Percentiles rank a stretch among this genome's conserved stretches.
Conservation (phyloP, 2,797 vertebrate genomes). For the Crenichthys baileyi region DNA sequence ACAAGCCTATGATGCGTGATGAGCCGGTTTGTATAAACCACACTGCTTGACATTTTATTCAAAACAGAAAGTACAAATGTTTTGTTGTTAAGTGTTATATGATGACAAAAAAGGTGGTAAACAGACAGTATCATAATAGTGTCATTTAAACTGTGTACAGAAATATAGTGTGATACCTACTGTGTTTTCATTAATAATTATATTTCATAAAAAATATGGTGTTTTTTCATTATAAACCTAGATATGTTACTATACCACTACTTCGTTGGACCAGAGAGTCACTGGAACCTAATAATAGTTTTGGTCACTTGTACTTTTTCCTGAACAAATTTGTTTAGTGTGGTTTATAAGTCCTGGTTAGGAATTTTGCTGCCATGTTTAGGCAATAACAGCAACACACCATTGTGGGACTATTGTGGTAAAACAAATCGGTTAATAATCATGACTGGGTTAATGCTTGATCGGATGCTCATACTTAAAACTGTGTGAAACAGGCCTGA, state of each 20-base stretch:
- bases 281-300: neutral
- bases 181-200: neutral
- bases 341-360: neutral
- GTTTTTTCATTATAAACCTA: neutral
- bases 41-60: constrained; percentile 27
- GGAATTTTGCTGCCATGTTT: neutral
- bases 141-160: neutral
- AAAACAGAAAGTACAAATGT: constrained; percentile 13
- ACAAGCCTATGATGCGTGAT: constrained; percentile 42
- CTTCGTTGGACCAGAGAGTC: neutral
- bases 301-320: neutral
- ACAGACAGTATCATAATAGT: neutral
- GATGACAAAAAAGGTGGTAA: neutral
- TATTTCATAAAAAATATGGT: neutral
- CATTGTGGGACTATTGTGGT: neutral
- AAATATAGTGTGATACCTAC: neutral
- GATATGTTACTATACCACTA: neutral
- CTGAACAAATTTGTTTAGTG: neutral
- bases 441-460: neutral
- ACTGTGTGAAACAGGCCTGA: neutral
- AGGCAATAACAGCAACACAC: neutral
- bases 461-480: neutral
- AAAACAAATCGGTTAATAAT: neutral
- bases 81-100: constrained; percentile 2
- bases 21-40: constrained; percentile 24